Conservation (phyloP, 92 coral and sea anemone species). For the Metridium senile region DNA sequence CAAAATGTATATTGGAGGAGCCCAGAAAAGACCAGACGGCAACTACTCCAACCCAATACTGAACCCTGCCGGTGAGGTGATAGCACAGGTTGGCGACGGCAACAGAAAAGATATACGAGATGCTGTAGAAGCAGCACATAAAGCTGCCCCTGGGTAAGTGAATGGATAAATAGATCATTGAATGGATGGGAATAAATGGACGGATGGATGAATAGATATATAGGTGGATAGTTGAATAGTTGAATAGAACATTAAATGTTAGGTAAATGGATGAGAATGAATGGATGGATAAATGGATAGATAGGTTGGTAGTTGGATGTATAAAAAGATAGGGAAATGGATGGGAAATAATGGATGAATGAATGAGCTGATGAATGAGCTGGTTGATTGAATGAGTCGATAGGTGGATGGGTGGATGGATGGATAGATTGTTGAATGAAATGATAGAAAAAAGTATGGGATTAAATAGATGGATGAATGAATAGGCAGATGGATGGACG, state of each 20-base stretch:
- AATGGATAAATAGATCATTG: neutral
- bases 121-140: slow-evolving; percentile 98
- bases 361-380: neutral
- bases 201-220: neutral
- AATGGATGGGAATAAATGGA: neutral
- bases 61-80: slow-evolving; percentile 77
- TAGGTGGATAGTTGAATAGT: neutral
- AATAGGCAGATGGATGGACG: neutral
- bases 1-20: slow-evolving; percentile 97
- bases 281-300: neutral
- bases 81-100: slow-evolving; percentile 96
- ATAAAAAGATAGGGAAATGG: neutral
- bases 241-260: neutral
- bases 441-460: too few species aligned
- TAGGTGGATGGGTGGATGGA: neutral
- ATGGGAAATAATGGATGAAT: neutral
- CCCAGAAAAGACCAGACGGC: slow-evolving; percentile 95
- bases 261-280: neutral
- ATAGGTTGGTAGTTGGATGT: neutral
- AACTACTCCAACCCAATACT: slow-evolving; percentile 87
- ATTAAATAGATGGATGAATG: neutral
- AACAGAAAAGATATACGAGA: slow-evolving; percentile 96
- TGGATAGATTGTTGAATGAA: neutral
- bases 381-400: neutral
- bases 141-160: slow-evolving; percentile 93